These are phyloP conservation scores for Phania funesta DNA, from an alignment of 2,888 invertebrate genomes.

Conservation along the genomic window DNA sequence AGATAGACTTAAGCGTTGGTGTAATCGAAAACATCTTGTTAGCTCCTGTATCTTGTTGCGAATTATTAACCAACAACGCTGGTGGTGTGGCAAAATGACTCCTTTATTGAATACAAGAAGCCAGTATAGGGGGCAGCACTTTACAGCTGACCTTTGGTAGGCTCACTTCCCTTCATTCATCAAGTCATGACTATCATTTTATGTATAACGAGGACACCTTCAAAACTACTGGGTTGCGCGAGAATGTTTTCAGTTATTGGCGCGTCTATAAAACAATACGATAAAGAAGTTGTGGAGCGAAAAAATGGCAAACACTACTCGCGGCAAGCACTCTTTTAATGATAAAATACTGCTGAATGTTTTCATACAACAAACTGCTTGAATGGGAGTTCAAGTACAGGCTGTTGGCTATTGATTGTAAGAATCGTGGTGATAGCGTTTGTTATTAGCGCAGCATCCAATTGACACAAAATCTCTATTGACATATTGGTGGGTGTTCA, in stretches of 20 bases:
- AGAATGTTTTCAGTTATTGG: background rate
- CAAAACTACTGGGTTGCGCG: background rate
- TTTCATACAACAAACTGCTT: slow-evolving; percentile 33
- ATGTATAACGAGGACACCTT: background rate
- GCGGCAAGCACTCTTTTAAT: slow-evolving; percentile 28
- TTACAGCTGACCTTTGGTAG: no score
- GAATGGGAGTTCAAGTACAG: slow-evolving; percentile 24
- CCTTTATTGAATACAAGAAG: no score
- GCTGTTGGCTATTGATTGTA: background rate
- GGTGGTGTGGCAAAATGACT: no score
- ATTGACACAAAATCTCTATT: slow-evolving; percentile 54
- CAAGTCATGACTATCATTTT: no score
- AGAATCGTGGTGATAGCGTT: slow-evolving; percentile 20
- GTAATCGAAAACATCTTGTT: no score
- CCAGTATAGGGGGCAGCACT: no score
- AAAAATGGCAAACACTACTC: slow-evolving; percentile 39
- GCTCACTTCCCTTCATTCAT: no score
- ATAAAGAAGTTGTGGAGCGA: slow-evolving; percentile 26
- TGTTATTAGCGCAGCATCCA: slow-evolving; percentile 34
- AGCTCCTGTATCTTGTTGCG: no score
- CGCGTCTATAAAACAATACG: background rate
- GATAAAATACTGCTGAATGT: slow-evolving; percentile 23
- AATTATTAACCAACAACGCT: no score
- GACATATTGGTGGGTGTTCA: slow-evolving; percentile 21
- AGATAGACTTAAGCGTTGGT: no score